phyloP scores from a whole-genome alignment of 2,888 invertebrate genomes.

The Mesoligia furuncula region DNA sequence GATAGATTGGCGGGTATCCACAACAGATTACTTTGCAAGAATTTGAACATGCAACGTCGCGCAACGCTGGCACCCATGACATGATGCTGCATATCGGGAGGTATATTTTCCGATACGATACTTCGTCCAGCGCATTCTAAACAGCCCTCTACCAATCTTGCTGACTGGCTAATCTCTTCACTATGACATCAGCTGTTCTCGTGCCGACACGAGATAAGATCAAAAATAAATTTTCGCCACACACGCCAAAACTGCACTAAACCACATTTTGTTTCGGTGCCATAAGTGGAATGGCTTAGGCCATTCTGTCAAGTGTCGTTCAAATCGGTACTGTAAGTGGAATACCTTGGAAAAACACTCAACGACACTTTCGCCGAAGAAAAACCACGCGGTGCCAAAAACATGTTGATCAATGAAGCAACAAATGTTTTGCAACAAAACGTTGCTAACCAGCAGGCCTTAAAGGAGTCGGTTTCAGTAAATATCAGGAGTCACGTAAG shows the following conservation, averaged over 20 bases:
- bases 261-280: background rate
- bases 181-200: background rate
- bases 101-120: slow-evolving; percentile 1
- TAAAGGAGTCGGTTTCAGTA: slow-evolving; percentile 36
- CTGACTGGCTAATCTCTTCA: background rate
- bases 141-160: background rate
- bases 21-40: slow-evolving; percentile 9
- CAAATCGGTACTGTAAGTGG: background rate
- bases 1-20: background rate
- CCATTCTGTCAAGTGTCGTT: background rate
- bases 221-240: background rate
- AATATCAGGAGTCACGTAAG: slow-evolving; percentile 57
- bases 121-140: background rate
- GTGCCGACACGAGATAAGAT: background rate
- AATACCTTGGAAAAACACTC: background rate
- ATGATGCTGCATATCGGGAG: background rate
- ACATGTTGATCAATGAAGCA: background rate
- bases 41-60: slow-evolving; percentile 25
- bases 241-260: background rate
- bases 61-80: background rate
- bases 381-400: background rate
- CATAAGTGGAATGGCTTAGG: background rate
- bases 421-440: background rate
- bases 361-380: background rate
- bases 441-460: slow-evolving; percentile 2